Evolutionary conservation across 2,888 invertebrate species (phyloP), one percentile per base, ranked within the genome.

Genomic region (Cryptophagus acutangulus): DNA sequence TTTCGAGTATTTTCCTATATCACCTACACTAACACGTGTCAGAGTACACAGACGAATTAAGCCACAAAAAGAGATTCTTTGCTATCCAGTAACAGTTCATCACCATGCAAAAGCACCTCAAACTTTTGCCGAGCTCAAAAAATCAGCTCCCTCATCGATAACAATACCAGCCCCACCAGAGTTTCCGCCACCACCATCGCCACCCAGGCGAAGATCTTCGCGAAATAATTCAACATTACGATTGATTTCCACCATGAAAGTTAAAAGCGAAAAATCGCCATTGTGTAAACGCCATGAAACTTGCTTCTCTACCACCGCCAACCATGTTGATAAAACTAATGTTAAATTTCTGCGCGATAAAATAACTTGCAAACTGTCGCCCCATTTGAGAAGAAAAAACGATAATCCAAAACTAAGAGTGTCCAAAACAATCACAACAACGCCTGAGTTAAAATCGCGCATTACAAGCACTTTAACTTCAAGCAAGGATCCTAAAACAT

Each of bases 1-100:
- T 72, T 81, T 87, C 65, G 86, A 87, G 74, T 87, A 86, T 69
- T 82, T 84, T 69, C 86, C 87, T 62, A 83, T 87, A 60, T 83
- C 87, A 49, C 81, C 86, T 34, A 87, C 84, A 52, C 71, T 87
- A 62, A 87, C 86, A 55, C 82, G 84, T 73, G 86, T 87, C 63
- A 77, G 84, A 65, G 79, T 86, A 36, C 84, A 84, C 66, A 84
- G 82, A 72, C 79, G 71, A 43, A 41, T 52, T 8, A 73, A 74
- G 43, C 65, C 67, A 10, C 66, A 69, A 43, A 69, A 65, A 48
- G 79, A 81, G 70, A 75, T 80, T 25, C 69, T 79, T 47, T 81
- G 79, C 63, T 81, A 80, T 61, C 81, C 81, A 35, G 67, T 73
- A 15, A 75, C 75, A 3, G 55, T 56, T 34, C 68, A 57, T 52